Evolutionary conservation across 2,888 invertebrate species (phyloP), one percentile per base, ranked within the genome.

Genomic region (Toxonevra muliebris): DNA sequence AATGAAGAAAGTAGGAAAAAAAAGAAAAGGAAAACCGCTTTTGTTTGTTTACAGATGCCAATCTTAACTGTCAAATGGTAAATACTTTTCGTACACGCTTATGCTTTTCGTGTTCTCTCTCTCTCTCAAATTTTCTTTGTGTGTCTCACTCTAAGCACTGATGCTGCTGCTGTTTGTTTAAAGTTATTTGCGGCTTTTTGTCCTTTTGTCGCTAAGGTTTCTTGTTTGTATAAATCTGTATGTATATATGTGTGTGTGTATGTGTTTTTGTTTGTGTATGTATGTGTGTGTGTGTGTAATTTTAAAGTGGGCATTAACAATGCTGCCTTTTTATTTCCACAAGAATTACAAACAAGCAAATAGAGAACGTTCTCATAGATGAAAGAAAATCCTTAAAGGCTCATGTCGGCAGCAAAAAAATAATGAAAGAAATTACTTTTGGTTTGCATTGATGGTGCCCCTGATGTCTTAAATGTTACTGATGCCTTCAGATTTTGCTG

Each of bases 41-140:
- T 48, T n/a, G 13, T 48, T 9, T 68, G 19, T 65, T 65, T 58
- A 57, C 65, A 65, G 68, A 69, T 69, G 59, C 53, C 69, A 59
- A 69, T 69, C 66, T 62, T 69, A 65, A 66, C 59, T 69, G 65
- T 66, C 69, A 66, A 66, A 66, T 66, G 66, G 61, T 54, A 65
- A 65, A 65, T 65, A 65, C 50, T 15, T 13, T n/a, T 15, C 15
- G 13, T 48, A 48, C 48, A 30, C 15, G 48, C 48, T 15, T n/a
- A 15, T 15, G 48, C 13, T 48, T 48, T 48, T 48, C 15, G 5
- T 5, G 11, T 15, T 48, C 15, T 10, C 5, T 48, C 3, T 48
- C 3, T 10, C 15, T 48, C 15, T 48, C 48, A 7, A 15, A 10
- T 48, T 1, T 48, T 48, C 15, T 7, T 10, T 10, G n/a, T n/a